phyloP scores from a whole-genome alignment of 2,113 vertebrate genomes.

The Mellivora capensis region DNA sequence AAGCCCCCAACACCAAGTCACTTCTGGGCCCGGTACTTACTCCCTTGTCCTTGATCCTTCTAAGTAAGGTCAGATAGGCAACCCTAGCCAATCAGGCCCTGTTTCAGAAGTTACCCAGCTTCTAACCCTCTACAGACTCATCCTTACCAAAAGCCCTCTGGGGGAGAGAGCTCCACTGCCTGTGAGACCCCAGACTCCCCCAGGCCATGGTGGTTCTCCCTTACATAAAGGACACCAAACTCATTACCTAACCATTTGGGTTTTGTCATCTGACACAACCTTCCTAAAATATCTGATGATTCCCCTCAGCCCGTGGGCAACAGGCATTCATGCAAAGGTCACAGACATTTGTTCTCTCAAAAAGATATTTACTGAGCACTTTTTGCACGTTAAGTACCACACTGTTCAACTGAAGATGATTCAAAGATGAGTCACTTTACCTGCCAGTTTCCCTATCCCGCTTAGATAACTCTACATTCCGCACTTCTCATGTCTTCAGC shows the following conservation, averaged over 20 bases:
- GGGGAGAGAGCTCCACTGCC: neutral
- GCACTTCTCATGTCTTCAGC: conserved; percentile 15
- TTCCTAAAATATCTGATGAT: neutral
- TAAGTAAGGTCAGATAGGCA: neutral
- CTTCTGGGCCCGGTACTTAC: neutral
- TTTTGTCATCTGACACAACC: neutral
- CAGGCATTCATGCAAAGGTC: neutral
- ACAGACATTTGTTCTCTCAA: neutral
- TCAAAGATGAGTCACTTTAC: neutral
- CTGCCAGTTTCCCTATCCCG: neutral
- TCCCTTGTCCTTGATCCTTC: neutral
- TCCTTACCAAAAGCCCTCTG: neutral
- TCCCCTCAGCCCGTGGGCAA: neutral
- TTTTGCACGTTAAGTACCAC: neutral
- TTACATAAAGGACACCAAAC: neutral
- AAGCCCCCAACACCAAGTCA: neutral
- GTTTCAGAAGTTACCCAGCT: neutral
- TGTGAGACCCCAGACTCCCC: neutral
- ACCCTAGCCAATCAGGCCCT: neutral
- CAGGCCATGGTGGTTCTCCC: neutral
- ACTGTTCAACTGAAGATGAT: neutral
- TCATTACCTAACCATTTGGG: neutral
- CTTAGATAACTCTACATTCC: neutral
- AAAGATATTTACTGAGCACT: neutral
- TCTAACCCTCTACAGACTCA: neutral